Evolutionary conservation across 2,888 invertebrate genomes (phyloP).

Genomic region (Noctua janthina): DNA sequence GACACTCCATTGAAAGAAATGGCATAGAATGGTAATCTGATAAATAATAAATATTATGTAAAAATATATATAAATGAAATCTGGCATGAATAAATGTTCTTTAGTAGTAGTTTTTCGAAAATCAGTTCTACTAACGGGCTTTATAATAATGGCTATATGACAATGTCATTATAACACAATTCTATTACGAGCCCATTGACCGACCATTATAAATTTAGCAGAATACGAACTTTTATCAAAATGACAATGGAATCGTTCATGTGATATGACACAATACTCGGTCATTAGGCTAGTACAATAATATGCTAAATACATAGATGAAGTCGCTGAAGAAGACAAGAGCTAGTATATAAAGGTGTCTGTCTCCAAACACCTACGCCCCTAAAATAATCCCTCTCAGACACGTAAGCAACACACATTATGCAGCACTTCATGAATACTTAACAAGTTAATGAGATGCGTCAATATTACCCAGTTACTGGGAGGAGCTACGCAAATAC

Average conservation of each 20-base stretch:
- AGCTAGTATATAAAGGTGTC: not conserved
- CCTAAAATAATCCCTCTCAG: not conserved
- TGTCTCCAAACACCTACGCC: not conserved
- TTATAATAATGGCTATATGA: no score
- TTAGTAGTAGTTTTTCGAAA: no score
- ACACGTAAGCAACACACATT: conserved; percentile 32
- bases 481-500: conserved; percentile 55
- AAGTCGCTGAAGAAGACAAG: not conserved
- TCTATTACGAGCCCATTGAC: no score
- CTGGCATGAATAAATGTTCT: no score
- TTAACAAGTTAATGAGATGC: conserved; percentile 57
- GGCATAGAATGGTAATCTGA: no score
- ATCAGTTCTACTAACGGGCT: no score
- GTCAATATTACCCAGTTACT: conserved; percentile 53
- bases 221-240: no score
- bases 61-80: no score
- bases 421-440: conserved; percentile 57
- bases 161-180: no score
- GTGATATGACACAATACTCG: not conserved
- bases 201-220: no score
- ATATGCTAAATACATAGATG: not conserved
- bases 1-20: no score
- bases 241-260: not conserved
- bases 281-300: not conserved
- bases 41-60: no score